Evolutionary conservation across 2,888 invertebrate genomes (phyloP).

Genomic region (Asteroscopus sphinx): DNA sequence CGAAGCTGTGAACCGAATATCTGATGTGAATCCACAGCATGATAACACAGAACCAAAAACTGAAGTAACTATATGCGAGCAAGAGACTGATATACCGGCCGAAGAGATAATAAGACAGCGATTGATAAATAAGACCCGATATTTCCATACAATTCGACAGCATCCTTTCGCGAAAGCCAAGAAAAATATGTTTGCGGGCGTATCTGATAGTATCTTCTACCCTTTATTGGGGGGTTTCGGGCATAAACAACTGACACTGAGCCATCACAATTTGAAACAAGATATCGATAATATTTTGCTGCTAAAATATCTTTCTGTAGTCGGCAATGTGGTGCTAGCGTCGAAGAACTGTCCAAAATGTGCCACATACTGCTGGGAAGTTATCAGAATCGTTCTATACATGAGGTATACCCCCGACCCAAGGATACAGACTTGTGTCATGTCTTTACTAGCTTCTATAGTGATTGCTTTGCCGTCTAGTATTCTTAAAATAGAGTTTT

Average conservation of each 20-base stretch:
- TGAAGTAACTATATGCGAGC: conserved; percentile 54
- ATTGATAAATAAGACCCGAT: conserved; percentile 93
- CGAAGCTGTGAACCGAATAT: conserved; percentile 91
- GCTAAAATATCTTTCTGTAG: conserved; percentile 92
- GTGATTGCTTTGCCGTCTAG: conserved; percentile 90
- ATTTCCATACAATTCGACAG: conserved; percentile 83
- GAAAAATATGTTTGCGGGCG: conserved; percentile 92
- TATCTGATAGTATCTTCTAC: conserved; percentile 95
- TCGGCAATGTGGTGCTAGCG: conserved; percentile 91
- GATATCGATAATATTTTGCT: conserved; percentile 92
- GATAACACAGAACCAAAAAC: conserved; percentile 59
- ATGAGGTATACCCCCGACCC: conserved; percentile 92
- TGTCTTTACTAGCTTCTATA: conserved; percentile 92
- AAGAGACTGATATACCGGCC: conserved; percentile 65
- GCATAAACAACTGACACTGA: conserved; percentile 87
- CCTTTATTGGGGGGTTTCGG: conserved; percentile 93
- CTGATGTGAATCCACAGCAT: conserved; percentile 79
- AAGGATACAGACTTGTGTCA: conserved; percentile 91
- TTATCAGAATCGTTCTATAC: conserved; percentile 92
- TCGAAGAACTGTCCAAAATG: conserved; percentile 92
- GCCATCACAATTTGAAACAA: conserved; percentile 87
- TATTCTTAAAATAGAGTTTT: conserved; percentile 90
- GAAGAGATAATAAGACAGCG: conserved; percentile 92
- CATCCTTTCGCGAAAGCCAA: conserved; percentile 82
- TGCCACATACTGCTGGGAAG: conserved; percentile 92